Evolutionary conservation across 2,888 invertebrate species (phyloP), one percentile per base, ranked within the genome.

Genomic region (Hyles lineata): DNA sequence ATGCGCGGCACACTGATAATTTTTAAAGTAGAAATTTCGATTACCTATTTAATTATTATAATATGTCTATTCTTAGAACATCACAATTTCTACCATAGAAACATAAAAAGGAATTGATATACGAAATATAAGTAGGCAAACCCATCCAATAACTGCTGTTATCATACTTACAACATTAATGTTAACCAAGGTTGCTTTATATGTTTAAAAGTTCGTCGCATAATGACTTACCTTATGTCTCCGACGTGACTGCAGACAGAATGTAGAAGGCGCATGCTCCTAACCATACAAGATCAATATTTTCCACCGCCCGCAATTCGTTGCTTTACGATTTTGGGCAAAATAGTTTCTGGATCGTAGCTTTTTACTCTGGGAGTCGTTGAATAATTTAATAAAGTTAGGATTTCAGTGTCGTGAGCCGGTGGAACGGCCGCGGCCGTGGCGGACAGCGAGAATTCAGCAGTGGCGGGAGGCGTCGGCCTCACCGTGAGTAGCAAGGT

Each of bases 401-500:
- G 21, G 63, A 63, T 55, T 78, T 83, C 77, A 83, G 87, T 87
- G 85, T 82, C 73, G 84, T 79, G 82, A 81, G 82, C 77, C 79
- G 83, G 84, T 80, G 80, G 81, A 70, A 55, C 59, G 79, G 81
- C 63, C 74, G 77, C 88, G 89, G 92, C 91, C 90, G 91, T 92
- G 93, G 93, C 90, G 91, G 93, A 93, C 83, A 87, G 89, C 78
- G 94, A 93, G 82, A 87, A 85, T 80, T 83, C 90, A 72, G 86
- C 87, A 78, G 87, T 87, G 85, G 87, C 92, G 93, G 93, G 90
- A 86, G 93, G 93, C 92, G 91, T 89, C 85, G 90, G 94, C 93
- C 94, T 94, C 93, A 83, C 93, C 94, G 94, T 94, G 94, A 91
- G 89, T 88, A 94, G 92, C 86, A 94, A 94, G 92, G 94, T 92